These are phyloP conservation scores for Lutraria rhynchaena DNA, from an alignment of 1,140 invertebrate species.

Conservation along the genomic window DNA sequence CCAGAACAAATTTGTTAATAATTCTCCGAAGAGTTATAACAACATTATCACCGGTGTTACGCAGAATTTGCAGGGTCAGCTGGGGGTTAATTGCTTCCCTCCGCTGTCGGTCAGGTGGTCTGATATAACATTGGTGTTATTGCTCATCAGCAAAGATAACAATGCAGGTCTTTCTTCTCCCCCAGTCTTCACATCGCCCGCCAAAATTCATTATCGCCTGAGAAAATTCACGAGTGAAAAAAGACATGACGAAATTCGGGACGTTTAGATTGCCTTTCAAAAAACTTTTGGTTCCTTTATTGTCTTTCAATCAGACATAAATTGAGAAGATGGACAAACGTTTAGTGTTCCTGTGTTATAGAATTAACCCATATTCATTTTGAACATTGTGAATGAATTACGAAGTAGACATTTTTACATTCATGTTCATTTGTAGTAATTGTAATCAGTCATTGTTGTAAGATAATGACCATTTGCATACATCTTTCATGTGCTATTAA, in stretches of 20 bases:
- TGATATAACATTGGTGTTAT: conserved; percentile 20
- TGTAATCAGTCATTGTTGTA: no score
- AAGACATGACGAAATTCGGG: conserved; percentile 21
- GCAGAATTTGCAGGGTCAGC: not conserved
- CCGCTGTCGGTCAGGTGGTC: conserved; percentile 17
- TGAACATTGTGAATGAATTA: no score
- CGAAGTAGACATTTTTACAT: no score
- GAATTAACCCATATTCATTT: no score
- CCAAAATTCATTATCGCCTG: conserved; percentile 23
- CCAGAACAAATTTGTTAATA: conserved; percentile 14
- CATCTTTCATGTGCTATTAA: no score
- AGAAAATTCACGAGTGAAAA: not conserved
- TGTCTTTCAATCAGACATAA: no score
- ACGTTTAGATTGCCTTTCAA: no score
- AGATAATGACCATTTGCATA: no score
- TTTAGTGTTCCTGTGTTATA: no score
- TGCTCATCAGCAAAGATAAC: conserved; percentile 17
- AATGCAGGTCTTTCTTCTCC: not conserved
- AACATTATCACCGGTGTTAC: conserved; percentile 17
- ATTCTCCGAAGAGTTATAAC: conserved; percentile 32
- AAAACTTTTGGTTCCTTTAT: no score
- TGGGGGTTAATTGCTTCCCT: conserved; percentile 18
- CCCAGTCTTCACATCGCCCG: not conserved
- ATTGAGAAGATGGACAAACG: no score
- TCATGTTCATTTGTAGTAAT: no score